Evolutionary conservation across 2,888 invertebrate genomes (phyloP).

Genomic region (Apodemia mormo): DNA sequence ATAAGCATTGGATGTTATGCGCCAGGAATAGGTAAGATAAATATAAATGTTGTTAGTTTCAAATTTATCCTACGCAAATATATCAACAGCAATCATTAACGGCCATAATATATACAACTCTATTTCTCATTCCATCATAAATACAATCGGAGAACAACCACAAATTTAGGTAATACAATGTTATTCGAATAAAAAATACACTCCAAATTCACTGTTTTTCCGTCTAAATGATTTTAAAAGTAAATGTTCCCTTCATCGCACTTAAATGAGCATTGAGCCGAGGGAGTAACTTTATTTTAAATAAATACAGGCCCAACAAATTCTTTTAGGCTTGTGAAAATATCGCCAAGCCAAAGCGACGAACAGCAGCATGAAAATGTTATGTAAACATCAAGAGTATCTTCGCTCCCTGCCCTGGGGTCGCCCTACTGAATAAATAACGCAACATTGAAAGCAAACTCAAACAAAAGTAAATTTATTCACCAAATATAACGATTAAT

Average conservation of each 20-base stretch:
- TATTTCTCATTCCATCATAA: too few species aligned
- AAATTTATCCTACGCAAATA: too few species aligned
- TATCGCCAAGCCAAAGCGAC: slow-evolving; percentile 57
- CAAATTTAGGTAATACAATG: background rate
- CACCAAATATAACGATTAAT: slow-evolving; percentile 79
- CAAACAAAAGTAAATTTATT: slow-evolving; percentile 81
- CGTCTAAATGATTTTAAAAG: background rate
- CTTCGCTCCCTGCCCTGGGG: slow-evolving; percentile 62
- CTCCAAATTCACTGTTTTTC: background rate
- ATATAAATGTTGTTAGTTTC: too few species aligned
- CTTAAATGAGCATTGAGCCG: background rate
- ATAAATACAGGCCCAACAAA: slow-evolving; percentile 55
- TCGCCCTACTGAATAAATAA: slow-evolving; percentile 77
- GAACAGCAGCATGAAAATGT: slow-evolving; percentile 66
- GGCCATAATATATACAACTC: too few species aligned
- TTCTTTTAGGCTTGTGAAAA: slow-evolving; percentile 56
- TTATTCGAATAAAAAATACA: background rate
- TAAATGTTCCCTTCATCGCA: background rate
- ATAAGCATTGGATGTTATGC: too few species aligned
- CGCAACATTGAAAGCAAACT: slow-evolving; percentile 63
- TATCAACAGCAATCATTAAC: too few species aligned
- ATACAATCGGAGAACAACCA: too few species aligned
- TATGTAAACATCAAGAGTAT: slow-evolving; percentile 70
- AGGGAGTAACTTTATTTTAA: slow-evolving; percentile 30
- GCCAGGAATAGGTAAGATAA: too few species aligned